These are phyloP conservation scores for Tillus elongatus DNA, from an alignment of 2,888 invertebrate species.

Conservation along the genomic window DNA sequence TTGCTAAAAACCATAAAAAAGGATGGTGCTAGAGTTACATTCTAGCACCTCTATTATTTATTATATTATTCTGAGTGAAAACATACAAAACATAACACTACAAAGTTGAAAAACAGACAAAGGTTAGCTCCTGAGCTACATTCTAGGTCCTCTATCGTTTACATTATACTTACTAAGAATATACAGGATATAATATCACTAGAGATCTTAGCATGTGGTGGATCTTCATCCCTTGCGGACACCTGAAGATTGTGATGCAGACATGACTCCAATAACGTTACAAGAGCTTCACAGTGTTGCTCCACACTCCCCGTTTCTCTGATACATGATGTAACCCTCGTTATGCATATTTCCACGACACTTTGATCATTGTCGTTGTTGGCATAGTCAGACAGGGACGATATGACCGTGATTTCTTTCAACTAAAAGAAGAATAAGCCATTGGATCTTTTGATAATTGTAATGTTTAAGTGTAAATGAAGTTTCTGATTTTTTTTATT, in stretches of 20 bases:
- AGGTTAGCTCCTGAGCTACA: too few species aligned
- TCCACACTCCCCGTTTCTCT: slow-evolving; percentile 83
- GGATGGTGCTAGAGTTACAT: too few species aligned
- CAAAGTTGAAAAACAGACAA: too few species aligned
- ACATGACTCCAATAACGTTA: slow-evolving; percentile 78
- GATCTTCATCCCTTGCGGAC: slow-evolving; percentile 69
- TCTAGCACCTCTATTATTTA: too few species aligned
- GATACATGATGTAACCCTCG: slow-evolving; percentile 81
- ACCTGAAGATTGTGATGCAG: slow-evolving; percentile 82
- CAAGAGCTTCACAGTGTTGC: slow-evolving; percentile 73
- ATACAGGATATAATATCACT: slow-evolving; percentile 91
- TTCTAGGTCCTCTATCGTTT: too few species aligned
- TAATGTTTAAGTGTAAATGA: too few species aligned
- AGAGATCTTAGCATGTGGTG: slow-evolving; percentile 93
- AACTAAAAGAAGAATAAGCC: slow-evolving; percentile 50
- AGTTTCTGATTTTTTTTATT: too few species aligned
- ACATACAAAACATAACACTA: too few species aligned
- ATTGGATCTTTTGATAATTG: too few species aligned
- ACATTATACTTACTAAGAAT: slow-evolving; percentile 73
- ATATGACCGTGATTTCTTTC: slow-evolving; percentile 69
- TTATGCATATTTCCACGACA: slow-evolving; percentile 90
- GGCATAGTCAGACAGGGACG: slow-evolving; percentile 72
- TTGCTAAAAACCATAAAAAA: too few species aligned
- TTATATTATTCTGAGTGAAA: too few species aligned
- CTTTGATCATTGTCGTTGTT: slow-evolving; percentile 88